Evolutionary conservation across 1,140 invertebrate species (phyloP), one percentile per base, ranked within the genome.

Genomic region (Nasonia longicornis): DNA sequence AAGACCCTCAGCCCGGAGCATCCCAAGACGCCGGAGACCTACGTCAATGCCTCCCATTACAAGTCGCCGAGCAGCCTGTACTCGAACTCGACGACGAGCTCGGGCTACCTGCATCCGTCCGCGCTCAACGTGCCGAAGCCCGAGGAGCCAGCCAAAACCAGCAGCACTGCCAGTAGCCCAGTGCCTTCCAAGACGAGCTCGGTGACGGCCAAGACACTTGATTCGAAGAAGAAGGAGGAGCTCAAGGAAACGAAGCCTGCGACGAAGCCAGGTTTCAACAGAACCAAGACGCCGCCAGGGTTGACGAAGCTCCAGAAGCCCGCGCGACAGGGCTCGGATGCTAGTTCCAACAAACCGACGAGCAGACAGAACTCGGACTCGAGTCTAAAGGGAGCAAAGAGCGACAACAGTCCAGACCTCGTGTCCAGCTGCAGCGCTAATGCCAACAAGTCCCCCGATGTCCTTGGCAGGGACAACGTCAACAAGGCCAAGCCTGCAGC

Each of bases 91-190:
- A 95, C 92, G 0, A 94, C 93, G 0, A 94, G 94, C 67, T 95
- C 94, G 71, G 94, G 94, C 1, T 96, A 96, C 86, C 91, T 96
- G 67, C 92, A 94, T 84, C 94, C 95, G 0, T 93, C 94, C 10
- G 92, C 93, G 8, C 89, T 95, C 1, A 95, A 95, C 85, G 85
- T 88, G n/a, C 31, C 42, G 0, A 64, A 77, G 42, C 74, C 67
- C 29, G 22, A 76, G 16, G 78, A 82, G 77, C 12, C 38, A 14
- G 29, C 72, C 45, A 73, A 79, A n/a, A 12, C 16, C 20, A 64
- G 63, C 35, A 69, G 38, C 67, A 69, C 70, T 14, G 11, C 52
- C 63, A 45, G 26, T n/a, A 31, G 66, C 66, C 66, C 22, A 12
- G 85, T 88, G 20, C 87, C 88, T 31, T 67, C 73, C 20, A 29